phyloP scores from a whole-genome alignment of 2,113 vertebrate species.

The Forbesichthys papilliferus region DNA sequence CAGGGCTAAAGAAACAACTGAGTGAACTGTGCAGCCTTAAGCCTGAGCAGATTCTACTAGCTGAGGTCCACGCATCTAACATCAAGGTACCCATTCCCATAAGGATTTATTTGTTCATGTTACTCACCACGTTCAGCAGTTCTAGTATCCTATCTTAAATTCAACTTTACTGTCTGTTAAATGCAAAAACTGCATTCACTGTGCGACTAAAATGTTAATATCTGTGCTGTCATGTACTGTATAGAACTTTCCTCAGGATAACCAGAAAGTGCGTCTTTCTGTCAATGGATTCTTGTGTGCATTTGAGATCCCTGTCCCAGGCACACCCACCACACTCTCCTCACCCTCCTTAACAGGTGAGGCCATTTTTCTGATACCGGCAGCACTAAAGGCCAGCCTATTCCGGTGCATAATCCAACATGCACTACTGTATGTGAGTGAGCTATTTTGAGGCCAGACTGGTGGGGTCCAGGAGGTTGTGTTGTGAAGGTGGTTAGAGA shows the following conservation, averaged over 20 bases:
- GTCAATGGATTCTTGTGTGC: conserved; percentile 93
- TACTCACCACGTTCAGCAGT: too few species aligned
- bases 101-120: too few species aligned
- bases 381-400: too few species aligned
- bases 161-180: neutral
- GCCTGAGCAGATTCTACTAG: conserved; percentile 94
- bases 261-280: conserved; percentile 94
- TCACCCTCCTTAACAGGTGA: conserved; percentile 88
- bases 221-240: conserved; percentile 1
- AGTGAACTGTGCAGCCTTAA: conserved; percentile 93
- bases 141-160: too few species aligned
- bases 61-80: conserved; percentile 94
- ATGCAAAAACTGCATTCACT: too few species aligned
- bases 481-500: too few species aligned
- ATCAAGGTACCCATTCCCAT: conserved; percentile 79
- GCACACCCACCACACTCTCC: conserved; percentile 86
- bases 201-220: too few species aligned
- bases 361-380: conserved; percentile 23
- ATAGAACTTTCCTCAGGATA: conserved; percentile 96
- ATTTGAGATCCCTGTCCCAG: conserved; percentile 92
- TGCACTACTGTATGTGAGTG: too few species aligned
- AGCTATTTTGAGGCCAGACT: too few species aligned
- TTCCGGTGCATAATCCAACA: too few species aligned
- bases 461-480: too few species aligned
- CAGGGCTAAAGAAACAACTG: conserved; percentile 93